A percentile compares a stretch with the other conserved stretches of the same genome.
Evolutionary conservation across 2,113 vertebrate species (phyloP).

Genomic region (Melospiza melodia): DNA sequence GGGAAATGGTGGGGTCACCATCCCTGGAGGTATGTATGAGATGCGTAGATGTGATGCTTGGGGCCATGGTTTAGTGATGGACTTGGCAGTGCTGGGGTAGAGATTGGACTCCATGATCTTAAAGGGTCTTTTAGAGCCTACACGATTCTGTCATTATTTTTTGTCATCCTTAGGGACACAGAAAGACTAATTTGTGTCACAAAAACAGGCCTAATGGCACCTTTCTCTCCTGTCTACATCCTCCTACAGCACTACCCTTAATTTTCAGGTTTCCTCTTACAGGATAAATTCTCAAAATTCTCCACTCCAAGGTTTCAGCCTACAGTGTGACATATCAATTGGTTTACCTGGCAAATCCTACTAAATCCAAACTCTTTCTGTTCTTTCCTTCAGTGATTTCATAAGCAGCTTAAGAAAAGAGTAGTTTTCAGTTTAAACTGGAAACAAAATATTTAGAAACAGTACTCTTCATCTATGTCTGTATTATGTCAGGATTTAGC

Average conservation of each 20-base stretch:
- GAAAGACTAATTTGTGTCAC: background rate
- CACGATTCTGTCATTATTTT: background rate
- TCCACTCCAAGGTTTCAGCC: background rate
- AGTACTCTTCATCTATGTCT: background rate
- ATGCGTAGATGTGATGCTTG: fast-evolving
- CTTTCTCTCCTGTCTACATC: background rate
- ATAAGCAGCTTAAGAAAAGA: constrained; percentile 1
- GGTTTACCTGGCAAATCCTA: constrained; percentile 9
- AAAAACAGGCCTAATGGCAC: background rate
- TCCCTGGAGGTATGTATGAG: background rate
- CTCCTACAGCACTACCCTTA: background rate
- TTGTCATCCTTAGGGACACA: background rate
- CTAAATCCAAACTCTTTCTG: background rate
- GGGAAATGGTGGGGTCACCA: background rate
- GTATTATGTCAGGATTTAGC: constrained; percentile 2
- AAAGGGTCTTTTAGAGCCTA: background rate
- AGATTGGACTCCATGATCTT: background rate
- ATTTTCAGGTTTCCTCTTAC: background rate
- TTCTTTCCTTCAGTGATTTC: constrained; percentile 2
- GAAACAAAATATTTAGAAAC: constrained; percentile 31
- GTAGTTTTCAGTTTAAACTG: background rate
- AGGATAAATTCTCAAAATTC: background rate
- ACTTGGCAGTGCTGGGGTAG: background rate
- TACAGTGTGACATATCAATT: background rate
- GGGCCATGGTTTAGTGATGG: background rate